Percentiles rank a stretch among this genome's conserved stretches.
Conservation (phyloP, 2,113 vertebrate genomes). For the Engystomops pustulosus region DNA sequence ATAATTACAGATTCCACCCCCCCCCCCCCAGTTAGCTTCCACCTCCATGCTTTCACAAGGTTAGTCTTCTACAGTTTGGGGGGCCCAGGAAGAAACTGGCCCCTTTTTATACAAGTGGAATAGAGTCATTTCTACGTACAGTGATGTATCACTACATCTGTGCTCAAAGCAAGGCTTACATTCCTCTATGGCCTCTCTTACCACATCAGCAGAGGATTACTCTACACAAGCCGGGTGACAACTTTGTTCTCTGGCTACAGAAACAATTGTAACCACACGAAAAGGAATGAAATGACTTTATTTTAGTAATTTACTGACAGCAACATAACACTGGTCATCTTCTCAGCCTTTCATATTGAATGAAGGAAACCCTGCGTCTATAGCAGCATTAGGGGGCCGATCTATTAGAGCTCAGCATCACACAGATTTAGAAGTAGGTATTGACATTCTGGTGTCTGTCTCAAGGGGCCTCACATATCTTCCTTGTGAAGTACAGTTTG, state of each 20-base stretch:
- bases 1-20: too few relatives aligned
- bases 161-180: too few relatives aligned
- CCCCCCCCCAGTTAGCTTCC: too few relatives aligned
- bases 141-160: too few relatives aligned
- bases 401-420: background rate
- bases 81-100: too few relatives aligned
- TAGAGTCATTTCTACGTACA: too few relatives aligned
- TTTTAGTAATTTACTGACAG: background rate
- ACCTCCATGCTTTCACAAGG: too few relatives aligned
- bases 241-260: background rate
- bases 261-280: background rate
- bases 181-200: background rate
- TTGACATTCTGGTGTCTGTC: background rate
- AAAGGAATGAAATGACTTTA: background rate
- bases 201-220: background rate
- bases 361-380: background rate
- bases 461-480: conserved; percentile 19
- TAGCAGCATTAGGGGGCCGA: background rate
- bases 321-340: background rate
- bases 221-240: background rate
- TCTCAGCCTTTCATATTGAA: background rate
- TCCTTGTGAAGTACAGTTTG: conserved; percentile 30
- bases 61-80: too few relatives aligned
- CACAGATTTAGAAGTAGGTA: background rate
- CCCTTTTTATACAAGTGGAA: too few relatives aligned